Evolutionary conservation across 2,888 invertebrate genomes (phyloP).

Genomic region (Epirrhoe tristata): DNA sequence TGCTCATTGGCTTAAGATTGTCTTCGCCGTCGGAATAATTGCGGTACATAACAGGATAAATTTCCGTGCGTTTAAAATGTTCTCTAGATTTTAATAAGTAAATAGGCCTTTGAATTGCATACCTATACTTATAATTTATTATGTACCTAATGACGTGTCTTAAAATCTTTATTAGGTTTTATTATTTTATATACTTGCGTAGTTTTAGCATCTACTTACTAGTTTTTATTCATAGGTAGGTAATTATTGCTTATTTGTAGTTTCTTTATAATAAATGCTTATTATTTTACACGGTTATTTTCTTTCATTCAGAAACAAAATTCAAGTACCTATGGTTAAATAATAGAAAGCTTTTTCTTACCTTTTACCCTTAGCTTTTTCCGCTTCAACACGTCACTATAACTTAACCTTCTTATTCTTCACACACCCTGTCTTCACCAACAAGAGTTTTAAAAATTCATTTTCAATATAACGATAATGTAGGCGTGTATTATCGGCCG

Average conservation of each 20-base stretch:
- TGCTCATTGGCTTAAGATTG: no score
- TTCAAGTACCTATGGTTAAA: neutral
- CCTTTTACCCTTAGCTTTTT: no score
- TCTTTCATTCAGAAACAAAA: neutral
- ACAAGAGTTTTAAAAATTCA: slow-evolving; percentile 78
- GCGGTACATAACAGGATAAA: neutral
- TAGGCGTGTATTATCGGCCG: slow-evolving; percentile 79
- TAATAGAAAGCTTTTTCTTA: slow-evolving; percentile 5
- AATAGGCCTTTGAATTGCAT: neutral
- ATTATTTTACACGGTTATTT: slow-evolving; percentile 10
- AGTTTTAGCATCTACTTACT: slow-evolving; percentile 21
- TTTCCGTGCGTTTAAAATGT: no score
- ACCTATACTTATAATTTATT: slow-evolving; percentile 6
- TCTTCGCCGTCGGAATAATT: neutral
- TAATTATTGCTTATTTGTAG: slow-evolving; percentile 17
- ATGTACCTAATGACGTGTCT: neutral
- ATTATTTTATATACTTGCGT: slow-evolving; percentile 15
- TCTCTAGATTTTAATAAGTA: no score
- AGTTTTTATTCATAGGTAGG: slow-evolving; percentile 11
- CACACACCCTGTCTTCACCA: slow-evolving; percentile 48
- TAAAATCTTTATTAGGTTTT: slow-evolving; percentile 14
- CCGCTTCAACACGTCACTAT: slow-evolving; percentile 25
- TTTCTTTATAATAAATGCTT: slow-evolving; percentile 27
- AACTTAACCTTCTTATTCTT: slow-evolving; percentile 37
- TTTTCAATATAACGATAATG: slow-evolving; percentile 80